Conservation (phyloP, 2,888 invertebrate species). For the Trypoxylon attenuatum region DNA sequence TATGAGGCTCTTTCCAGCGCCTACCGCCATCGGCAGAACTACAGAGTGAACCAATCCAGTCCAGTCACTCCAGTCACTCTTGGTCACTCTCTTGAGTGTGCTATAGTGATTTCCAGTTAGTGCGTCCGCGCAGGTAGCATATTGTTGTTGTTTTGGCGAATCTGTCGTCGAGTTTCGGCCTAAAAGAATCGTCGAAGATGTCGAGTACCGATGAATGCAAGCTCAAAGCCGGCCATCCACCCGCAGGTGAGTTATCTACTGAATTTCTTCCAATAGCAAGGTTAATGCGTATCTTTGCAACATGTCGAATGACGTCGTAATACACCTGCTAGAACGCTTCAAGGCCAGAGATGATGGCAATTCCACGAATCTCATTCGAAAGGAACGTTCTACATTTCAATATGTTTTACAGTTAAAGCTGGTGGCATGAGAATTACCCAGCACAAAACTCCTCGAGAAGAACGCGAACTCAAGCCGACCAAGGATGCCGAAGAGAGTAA, state of each 20-base stretch:
- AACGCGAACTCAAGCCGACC: slow-evolving; percentile 78
- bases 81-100: too few species aligned
- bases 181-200: slow-evolving; percentile 63
- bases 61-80: too few species aligned
- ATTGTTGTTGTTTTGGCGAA: too few species aligned
- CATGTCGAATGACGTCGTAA: slow-evolving; percentile 24
- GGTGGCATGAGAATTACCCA: slow-evolving; percentile 95
- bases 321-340: slow-evolving; percentile 36
- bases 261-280: slow-evolving; percentile 1
- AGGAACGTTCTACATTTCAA: background rate
- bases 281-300: slow-evolving; percentile 31
- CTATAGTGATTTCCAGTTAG: too few species aligned
- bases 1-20: slow-evolving; percentile 16
- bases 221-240: slow-evolving; percentile 91
- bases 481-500: slow-evolving; percentile 72
- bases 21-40: slow-evolving; percentile 33
- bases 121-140: slow-evolving; percentile 4
- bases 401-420: slow-evolving; percentile 83
- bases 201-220: slow-evolving; percentile 82
- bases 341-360: slow-evolving; percentile 33
- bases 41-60: slow-evolving; percentile 22
- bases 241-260: slow-evolving; percentile 83
- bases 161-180: background rate
- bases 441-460: slow-evolving; percentile 83
- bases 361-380: too few species aligned